phyloP scores from a whole-genome alignment of 2,113 vertebrate genomes.

The Edolisoma coerulescens region DNA sequence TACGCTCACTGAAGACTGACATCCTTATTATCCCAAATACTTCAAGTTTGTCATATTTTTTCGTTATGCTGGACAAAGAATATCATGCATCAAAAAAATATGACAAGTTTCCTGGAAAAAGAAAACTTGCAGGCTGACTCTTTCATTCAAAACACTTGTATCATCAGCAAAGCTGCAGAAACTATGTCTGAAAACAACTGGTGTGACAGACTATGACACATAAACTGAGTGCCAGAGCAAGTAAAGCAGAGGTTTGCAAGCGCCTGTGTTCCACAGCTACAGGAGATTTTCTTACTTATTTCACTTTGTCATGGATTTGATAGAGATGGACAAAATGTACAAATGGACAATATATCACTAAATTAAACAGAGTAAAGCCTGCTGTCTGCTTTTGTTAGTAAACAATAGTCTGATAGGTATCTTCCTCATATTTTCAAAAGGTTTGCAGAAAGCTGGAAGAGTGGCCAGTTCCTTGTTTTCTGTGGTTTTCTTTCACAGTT shows the following conservation, averaged over 20 bases:
- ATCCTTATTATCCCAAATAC: neutral
- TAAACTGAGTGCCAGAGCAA: slow-evolving; percentile 27
- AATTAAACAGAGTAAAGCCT: slow-evolving; percentile 1
- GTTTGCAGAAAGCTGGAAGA: neutral
- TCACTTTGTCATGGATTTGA: slow-evolving; percentile 18
- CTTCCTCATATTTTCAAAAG: neutral
- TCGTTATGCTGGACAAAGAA: neutral
- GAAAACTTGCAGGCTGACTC: neutral
- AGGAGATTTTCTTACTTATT: slow-evolving; percentile 47
- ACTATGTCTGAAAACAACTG: slow-evolving; percentile 56
- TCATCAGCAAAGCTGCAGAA: slow-evolving; percentile 36
- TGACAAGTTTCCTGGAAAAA: neutral
- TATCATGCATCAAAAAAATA: neutral
- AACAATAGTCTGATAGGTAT: neutral
- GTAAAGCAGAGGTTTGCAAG: slow-evolving; percentile 32
- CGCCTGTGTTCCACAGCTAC: slow-evolving; percentile 25
- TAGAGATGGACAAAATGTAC: neutral
- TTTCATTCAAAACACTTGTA: slow-evolving; percentile 21
- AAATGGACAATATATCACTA: neutral
- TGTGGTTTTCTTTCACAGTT: slow-evolving; percentile 4
- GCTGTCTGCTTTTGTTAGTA: neutral
- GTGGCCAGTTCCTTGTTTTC: neutral
- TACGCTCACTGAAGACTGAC: neutral
- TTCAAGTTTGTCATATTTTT: neutral
- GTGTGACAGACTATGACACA: slow-evolving; percentile 44